These are phyloP conservation scores for Dolichotis patagonum DNA, from an alignment of 2,113 vertebrate species.

Conservation along the genomic window DNA sequence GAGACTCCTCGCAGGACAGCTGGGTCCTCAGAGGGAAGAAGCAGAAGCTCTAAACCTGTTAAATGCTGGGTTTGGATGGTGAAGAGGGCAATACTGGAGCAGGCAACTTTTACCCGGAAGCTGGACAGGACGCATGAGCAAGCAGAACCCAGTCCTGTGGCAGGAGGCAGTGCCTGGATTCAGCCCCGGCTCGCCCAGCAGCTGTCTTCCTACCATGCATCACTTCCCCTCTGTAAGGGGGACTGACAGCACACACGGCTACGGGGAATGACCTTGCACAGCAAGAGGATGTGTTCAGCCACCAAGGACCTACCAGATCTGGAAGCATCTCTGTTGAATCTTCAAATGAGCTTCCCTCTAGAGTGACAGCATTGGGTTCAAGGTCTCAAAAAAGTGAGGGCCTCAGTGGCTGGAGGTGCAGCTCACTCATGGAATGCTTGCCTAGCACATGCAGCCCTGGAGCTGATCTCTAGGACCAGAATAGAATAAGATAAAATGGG, in stretches of 20 bases:
- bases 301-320: rapidly evolving
- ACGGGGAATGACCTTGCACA: neutral
- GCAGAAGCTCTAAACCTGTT: neutral
- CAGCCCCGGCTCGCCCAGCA: no score
- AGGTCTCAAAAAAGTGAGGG: neutral
- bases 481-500: neutral
- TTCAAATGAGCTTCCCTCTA: neutral
- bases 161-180: no score
- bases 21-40: neutral
- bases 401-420: neutral
- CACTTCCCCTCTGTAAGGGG: neutral
- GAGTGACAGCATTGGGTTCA: neutral
- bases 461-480: neutral
- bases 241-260: neutral
- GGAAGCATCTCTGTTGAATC: neutral
- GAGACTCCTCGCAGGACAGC: neutral
- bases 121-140: neutral
- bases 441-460: no score
- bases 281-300: no score
- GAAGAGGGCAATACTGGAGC: neutral
- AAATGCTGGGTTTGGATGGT: neutral
- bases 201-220: neutral
- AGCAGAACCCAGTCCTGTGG: neutral
- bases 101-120: rapidly evolving
- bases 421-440: neutral